phyloP scores from a whole-genome alignment of 2,797 vertebrate species.

The Clarias fuscus region DNA sequence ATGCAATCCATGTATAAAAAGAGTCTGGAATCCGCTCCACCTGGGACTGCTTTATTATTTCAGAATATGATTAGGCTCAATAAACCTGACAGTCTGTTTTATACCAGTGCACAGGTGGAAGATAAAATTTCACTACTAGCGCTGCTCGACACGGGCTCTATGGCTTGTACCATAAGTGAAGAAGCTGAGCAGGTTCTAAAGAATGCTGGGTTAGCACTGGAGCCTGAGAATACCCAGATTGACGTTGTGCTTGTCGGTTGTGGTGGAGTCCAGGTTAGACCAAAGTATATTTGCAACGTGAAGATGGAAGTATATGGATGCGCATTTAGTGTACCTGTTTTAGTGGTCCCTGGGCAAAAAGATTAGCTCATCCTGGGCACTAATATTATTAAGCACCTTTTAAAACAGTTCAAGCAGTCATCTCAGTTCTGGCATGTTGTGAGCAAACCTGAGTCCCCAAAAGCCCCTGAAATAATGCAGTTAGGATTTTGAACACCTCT shows the following conservation, averaged over 20 bases:
- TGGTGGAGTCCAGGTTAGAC: not conserved
- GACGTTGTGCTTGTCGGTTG: not conserved
- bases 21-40: too few relatives aligned
- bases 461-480: not conserved
- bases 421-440: not conserved
- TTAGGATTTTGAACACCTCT: too few relatives aligned
- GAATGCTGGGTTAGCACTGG: not conserved
- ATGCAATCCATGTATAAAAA: not conserved
- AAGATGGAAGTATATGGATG: not conserved
- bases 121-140: too few relatives aligned
- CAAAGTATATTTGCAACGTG: not conserved
- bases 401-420: not conserved
- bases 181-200: too few relatives aligned
- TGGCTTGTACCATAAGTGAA: not conserved
- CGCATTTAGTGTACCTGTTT: not conserved
- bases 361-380: not conserved
- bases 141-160: not conserved
- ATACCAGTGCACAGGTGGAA: too few relatives aligned
- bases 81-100: not conserved
- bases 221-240: not conserved
- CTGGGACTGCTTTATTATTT: not conserved
- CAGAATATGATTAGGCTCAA: not conserved
- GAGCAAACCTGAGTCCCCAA: not conserved
- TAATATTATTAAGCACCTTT: not conserved
- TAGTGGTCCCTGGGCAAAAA: not conserved